phyloP scores from a whole-genome alignment of 2,797 vertebrate genomes.

The Enteromius paludinosus region DNA sequence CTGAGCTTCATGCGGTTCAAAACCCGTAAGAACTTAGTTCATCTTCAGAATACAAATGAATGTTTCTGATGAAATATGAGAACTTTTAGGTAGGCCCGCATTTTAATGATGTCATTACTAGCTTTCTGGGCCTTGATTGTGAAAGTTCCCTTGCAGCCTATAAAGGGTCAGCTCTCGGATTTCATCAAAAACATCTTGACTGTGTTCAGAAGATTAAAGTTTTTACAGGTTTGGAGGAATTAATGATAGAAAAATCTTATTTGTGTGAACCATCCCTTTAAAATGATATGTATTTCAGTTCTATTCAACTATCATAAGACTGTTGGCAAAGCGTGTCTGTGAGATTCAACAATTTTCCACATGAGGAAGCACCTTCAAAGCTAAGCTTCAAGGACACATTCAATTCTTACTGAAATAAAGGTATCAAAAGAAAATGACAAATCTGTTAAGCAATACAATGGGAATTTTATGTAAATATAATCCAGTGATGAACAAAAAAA shows the following conservation, averaged over 20 bases:
- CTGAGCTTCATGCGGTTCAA: too few species aligned
- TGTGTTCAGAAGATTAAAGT: too few species aligned
- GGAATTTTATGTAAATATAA: background rate
- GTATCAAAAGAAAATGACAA: background rate
- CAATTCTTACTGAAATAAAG: background rate
- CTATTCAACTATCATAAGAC: background rate
- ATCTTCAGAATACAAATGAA: too few species aligned
- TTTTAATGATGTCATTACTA: too few species aligned
- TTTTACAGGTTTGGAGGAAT: background rate
- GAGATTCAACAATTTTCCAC: slow-evolving; percentile 2
- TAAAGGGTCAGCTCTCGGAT: too few species aligned
- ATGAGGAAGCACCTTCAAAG: background rate
- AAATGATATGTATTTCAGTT: slow-evolving; percentile 2
- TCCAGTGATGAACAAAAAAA: background rate
- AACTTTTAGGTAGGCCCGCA: too few species aligned
- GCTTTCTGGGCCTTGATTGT: too few species aligned
- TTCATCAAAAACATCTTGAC: too few species aligned
- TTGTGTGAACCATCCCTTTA: background rate
- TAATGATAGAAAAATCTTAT: background rate
- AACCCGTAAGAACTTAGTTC: too few species aligned
- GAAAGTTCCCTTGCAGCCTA: too few species aligned
- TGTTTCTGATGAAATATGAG: too few species aligned
- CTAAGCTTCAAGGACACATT: background rate
- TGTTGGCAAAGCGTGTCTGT: background rate
- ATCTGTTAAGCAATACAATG: background rate